Evolutionary conservation across 2,113 vertebrate species (phyloP).

Genomic region (Muntiacus muntjak): DNA sequence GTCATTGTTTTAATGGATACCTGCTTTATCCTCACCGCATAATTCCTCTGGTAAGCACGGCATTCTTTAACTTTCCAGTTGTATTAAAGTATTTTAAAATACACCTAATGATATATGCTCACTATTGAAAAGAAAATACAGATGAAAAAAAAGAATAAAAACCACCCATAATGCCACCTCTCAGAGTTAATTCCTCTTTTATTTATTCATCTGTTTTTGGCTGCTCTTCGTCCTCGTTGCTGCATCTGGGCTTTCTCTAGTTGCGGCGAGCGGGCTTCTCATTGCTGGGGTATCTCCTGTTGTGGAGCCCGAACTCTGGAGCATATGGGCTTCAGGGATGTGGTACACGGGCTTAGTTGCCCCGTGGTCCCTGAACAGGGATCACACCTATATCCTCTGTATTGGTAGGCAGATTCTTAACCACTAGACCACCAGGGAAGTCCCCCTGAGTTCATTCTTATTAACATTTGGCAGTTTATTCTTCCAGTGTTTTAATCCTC

Average conservation of each 20-base stretch:
- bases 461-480: background rate
- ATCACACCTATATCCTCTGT: background rate
- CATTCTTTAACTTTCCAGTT: background rate
- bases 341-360: background rate
- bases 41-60: background rate
- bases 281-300: background rate
- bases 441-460: background rate
- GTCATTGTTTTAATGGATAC: constrained; percentile 50
- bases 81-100: constrained; percentile 1
- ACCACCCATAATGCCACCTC: background rate
- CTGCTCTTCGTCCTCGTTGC: background rate
- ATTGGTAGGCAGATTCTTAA: background rate
- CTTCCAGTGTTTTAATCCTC: background rate
- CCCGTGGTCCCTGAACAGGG: background rate
- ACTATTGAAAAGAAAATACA: background rate
- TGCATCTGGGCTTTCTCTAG: background rate
- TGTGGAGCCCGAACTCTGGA: background rate
- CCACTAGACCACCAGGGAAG: background rate
- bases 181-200: background rate
- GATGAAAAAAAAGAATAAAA: background rate
- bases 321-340: background rate
- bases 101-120: background rate
- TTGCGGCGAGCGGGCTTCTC: background rate
- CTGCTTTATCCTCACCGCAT: constrained; percentile 24
- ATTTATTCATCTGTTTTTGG: background rate